These are phyloP conservation scores for Odontesthes bonariensis DNA, from an alignment of 2,113 vertebrate genomes.

Conservation along the genomic window DNA sequence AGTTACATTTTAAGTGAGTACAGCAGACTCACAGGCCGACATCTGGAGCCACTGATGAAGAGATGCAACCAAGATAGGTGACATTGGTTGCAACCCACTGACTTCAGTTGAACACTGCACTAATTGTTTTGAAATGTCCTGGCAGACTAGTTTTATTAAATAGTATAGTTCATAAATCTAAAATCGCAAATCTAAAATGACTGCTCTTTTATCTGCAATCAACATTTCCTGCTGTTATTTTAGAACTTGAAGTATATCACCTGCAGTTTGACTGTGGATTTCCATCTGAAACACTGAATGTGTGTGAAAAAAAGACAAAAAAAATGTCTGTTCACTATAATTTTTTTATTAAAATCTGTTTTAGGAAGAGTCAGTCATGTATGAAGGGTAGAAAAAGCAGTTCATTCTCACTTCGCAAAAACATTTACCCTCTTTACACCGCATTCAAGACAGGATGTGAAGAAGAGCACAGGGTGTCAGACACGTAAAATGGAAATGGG, in stretches of 20 bases:
- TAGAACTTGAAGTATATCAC: neutral
- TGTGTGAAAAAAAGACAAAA: constrained; percentile 45
- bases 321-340: constrained; percentile 50
- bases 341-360: constrained; percentile 83
- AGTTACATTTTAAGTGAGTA: constrained; percentile 86
- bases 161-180: neutral
- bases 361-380: constrained; percentile 72
- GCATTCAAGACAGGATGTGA: constrained; percentile 25
- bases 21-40: constrained; percentile 80
- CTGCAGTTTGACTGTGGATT: neutral
- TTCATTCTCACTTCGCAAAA: constrained; percentile 56
- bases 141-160: neutral
- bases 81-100: neutral
- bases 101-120: neutral
- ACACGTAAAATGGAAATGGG: constrained; percentile 3
- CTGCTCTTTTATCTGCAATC: neutral
- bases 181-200: neutral
- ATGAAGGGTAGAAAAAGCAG: constrained; percentile 73
- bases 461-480: constrained; percentile 7
- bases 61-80: constrained; percentile 61
- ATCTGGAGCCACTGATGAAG: constrained; percentile 85
- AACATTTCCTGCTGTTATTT: neutral
- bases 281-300: constrained; percentile 4
- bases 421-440: constrained; percentile 53
- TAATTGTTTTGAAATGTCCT: neutral